Evolutionary conservation across 2,797 vertebrate genomes (phyloP), one percentile per base, ranked within the genome.

Genomic region (Dermochelys coriacea): DNA sequence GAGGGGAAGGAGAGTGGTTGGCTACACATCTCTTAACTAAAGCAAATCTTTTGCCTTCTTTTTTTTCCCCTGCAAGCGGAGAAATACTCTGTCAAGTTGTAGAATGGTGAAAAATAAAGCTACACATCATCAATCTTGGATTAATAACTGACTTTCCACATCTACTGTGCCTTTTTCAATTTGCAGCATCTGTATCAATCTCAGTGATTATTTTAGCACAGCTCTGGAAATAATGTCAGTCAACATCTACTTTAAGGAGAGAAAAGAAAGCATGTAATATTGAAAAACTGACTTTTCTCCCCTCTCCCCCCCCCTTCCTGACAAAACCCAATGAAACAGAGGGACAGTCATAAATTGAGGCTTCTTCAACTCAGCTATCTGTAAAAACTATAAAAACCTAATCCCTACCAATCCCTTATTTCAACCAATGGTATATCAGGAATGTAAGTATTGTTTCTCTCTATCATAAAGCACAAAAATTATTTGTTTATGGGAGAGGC

Each of bases 381-480:
- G 12, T 78, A 37, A 57, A 49, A 79, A 14, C 12, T 23, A 41
- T 37, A 68, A 41, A 19, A 23, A 25, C 10, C 19, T 71, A 23
- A 71, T 18, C 12, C 14, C 4, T 79, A 45, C 78, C 55, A 79
- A 78, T 23, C 16, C 34, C 31, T 25, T 57, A 49, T 31, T 47
- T 89, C 34, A 79, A 50, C 41, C 54, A 80, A 1, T 1, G 0
- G 31, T 3, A 29, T 52, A 41, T 2, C 37, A 16, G 41, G 54
- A 61, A 5, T 0, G 1, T 1, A 5, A 34, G 31, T 8, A 15
- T 54, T 8, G 27, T 49, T 2, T 47, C 54, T 57, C 9, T 49
- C 52, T 41, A 6, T 25, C 47, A 27, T 18, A 77, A 49, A 6
- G 1, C 31, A 1, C 14, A 18, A 52, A 59, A 37, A 75, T 31